These are phyloP conservation scores for Hormaphis cornu DNA, from an alignment of 1,140 invertebrate genomes.

Conservation along the genomic window DNA sequence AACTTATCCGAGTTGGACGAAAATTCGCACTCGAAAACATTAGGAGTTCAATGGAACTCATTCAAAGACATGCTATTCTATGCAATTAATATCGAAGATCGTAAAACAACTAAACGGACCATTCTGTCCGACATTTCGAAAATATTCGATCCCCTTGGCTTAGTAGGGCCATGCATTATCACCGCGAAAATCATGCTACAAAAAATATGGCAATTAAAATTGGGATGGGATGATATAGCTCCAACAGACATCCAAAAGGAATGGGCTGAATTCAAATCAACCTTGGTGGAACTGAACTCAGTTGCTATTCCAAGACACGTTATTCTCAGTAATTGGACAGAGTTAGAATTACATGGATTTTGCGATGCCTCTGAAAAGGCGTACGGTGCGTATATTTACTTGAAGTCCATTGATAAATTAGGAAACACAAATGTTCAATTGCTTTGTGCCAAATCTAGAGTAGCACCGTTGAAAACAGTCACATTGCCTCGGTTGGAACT, in stretches of 20 bases:
- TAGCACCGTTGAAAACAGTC: too few species aligned
- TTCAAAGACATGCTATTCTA: too few species aligned
- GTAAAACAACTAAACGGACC: constrained; percentile 30
- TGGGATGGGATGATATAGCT: constrained; percentile 37
- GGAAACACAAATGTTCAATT: constrained; percentile 33
- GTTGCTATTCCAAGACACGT: not conserved
- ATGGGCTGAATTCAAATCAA: not conserved
- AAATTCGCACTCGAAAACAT: too few species aligned
- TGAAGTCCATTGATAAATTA: not conserved
- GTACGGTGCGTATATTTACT: constrained; percentile 31
- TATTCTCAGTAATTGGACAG: not conserved
- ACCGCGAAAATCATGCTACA: constrained; percentile 39
- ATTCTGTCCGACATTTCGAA: constrained; percentile 34
- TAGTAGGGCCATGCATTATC: constrained; percentile 37
- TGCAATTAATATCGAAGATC: too few species aligned
- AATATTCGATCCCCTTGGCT: constrained; percentile 39
- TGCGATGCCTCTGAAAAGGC: constrained; percentile 24
- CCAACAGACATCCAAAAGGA: constrained; percentile 16
- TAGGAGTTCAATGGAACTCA: too few species aligned
- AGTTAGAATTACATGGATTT: too few species aligned
- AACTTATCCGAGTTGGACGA: too few species aligned
- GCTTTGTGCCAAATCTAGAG: too few species aligned
- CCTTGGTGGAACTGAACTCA: not conserved
- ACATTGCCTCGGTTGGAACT: too few species aligned
- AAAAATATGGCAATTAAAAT: constrained; percentile 34